These are phyloP conservation scores for Bombus waltoni DNA, from an alignment of 1,140 invertebrate genomes.

Conservation along the genomic window DNA sequence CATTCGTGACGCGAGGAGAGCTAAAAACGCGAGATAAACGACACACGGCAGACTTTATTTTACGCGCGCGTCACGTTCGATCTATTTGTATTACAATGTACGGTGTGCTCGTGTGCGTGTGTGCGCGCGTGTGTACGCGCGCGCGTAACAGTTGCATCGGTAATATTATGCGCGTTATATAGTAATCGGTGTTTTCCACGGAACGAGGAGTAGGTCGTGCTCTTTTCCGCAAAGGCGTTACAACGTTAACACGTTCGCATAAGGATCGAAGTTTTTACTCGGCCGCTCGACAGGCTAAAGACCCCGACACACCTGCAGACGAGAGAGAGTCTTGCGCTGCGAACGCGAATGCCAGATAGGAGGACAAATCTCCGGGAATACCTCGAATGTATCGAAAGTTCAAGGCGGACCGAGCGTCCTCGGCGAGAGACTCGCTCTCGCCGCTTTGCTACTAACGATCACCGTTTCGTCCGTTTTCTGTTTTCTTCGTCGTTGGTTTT, in stretches of 20 bases:
- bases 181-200: conserved; percentile 21
- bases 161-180: neutral
- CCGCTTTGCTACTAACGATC: conserved; percentile 10
- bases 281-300: conserved; percentile 63
- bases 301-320: conserved; percentile 69
- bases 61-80: conserved; percentile 47
- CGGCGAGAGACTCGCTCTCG: conserved; percentile 23
- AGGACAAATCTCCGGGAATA: conserved; percentile 63
- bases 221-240: conserved; percentile 17
- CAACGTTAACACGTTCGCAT: neutral
- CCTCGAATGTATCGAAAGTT: conserved; percentile 68
- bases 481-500: neutral
- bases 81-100: conserved; percentile 24
- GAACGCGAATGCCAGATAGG: conserved; percentile 65
- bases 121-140: neutral
- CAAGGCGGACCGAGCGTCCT: conserved; percentile 55
- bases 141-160: conserved; percentile 7
- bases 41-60: conserved; percentile 45
- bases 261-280: conserved; percentile 41
- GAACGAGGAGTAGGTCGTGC: conserved; percentile 18
- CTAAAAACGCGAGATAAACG: conserved; percentile 51
- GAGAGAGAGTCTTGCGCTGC: conserved; percentile 55
- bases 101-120: neutral
- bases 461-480: neutral
- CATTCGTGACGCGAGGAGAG: conserved; percentile 32